phyloP scores from a whole-genome alignment of 2,797 vertebrate species.

The Smutsia temminckii region DNA sequence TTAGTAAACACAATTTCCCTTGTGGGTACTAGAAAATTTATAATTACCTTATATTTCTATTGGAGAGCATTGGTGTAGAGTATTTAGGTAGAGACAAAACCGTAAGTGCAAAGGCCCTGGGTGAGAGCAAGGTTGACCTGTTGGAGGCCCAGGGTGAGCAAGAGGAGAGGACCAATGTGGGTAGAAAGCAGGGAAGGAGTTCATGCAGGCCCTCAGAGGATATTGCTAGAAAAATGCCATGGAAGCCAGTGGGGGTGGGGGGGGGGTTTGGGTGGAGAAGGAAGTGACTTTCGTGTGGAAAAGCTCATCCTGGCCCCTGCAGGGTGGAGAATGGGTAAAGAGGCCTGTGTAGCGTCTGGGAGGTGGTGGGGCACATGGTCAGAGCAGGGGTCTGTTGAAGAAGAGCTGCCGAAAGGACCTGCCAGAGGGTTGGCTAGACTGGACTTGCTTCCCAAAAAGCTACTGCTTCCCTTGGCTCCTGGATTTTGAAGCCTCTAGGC shows the following conservation, averaged over 20 bases:
- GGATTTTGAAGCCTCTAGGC: neutral
- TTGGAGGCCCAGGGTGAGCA: neutral
- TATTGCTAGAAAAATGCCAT: neutral
- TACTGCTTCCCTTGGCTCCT: neutral
- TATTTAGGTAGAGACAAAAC: neutral
- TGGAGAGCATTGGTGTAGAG: neutral
- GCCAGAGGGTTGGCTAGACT: neutral
- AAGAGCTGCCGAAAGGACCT: neutral
- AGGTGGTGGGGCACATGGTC: accelerated
- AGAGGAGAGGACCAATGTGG: neutral
- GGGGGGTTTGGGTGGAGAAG: neutral
- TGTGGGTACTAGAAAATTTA: neutral
- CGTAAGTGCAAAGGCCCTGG: neutral
- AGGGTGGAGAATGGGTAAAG: no score
- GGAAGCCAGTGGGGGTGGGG: neutral
- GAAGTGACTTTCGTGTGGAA: neutral
- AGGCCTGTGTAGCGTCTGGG: neutral
- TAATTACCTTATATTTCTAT: neutral
- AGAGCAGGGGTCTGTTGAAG: neutral
- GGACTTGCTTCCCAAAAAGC: neutral
- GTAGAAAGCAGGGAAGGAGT: no score
- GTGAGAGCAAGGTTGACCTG: neutral
- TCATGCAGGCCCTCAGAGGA: accelerated
- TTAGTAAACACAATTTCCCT: neutral
- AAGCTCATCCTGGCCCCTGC: neutral